Base-by-base conservation (phyloP, 1,140 invertebrate genomes). In the Pseudobourletiella spinata region DNA sequence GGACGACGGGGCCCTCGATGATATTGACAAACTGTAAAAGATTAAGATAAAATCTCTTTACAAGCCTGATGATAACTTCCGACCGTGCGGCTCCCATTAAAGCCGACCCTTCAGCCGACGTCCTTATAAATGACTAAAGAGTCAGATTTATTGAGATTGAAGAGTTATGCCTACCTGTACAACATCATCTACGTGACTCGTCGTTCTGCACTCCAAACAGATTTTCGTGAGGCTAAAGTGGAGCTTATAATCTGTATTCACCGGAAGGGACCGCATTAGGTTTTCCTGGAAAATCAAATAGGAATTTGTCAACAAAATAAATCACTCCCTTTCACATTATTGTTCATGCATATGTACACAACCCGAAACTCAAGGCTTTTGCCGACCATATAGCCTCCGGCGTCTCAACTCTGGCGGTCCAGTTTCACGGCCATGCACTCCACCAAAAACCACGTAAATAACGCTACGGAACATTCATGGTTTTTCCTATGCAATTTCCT, bases 191-290 rank as follows among this genome's bases (percentile, higher is more conserved):
- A 43, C 50, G 44, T 67, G 65, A 4, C 35, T 60, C 14, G 58
- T 63, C 1, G 68, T 69, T 2, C 62, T 32, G 54, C 68, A 69
- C n/a, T 63, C 46, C 15, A 69, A 51, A 46, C 68, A 69, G 6
- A 69, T 63, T 63, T 69, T 69, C 3, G 68, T 69, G 14, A 66
- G 51, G 51, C 62, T 66, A 24, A 61, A 69, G 20, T 59, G 28
- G n/a, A 35, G 25, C 30, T 46, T 35, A 39, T 48, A 43, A 28
- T 58, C 56, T 3, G 18, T 26, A 39, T 58, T 20, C 3, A 14
- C 6, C 18, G 32, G 60, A 48, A 62, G 4, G 28, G 52, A 55
- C 8, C 52, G 3, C 52, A 55, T 55, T 35, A 55, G 20, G 25
- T 55, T 55, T 35, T 55, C 52, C 52, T 55, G 52, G 25, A 51